A percentile compares a stretch with the other conserved stretches of the same genome.
These are phyloP conservation scores for Protonemura montana DNA, from an alignment of 2,888 invertebrate species.

Conservation along the genomic window DNA sequence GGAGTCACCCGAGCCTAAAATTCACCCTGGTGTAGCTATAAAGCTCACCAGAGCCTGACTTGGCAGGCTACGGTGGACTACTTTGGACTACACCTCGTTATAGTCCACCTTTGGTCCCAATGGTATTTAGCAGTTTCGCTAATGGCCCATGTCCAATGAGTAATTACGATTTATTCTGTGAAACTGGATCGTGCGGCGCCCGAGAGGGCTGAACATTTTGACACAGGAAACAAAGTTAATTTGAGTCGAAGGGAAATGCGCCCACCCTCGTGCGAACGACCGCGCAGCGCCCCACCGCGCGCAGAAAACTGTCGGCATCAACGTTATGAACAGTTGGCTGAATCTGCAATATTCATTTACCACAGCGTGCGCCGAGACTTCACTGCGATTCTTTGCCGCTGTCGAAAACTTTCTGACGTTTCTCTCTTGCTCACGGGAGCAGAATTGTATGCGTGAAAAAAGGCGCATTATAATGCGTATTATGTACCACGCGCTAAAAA, in stretches of 20 bases:
- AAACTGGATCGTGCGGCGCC: not conserved
- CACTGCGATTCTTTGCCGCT: not conserved
- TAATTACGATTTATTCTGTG: slow-evolving; percentile 29
- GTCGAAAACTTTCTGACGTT: not conserved
- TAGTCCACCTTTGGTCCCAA: not conserved
- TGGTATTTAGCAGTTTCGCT: slow-evolving; percentile 17
- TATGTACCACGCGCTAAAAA: not conserved
- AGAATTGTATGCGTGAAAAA: not conserved
- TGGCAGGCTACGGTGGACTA: not conserved
- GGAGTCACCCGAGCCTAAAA: not conserved
- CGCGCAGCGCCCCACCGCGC: too few species aligned
- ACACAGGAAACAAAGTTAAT: slow-evolving; percentile 20
- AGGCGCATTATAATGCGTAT: not conserved
- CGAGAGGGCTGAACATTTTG: slow-evolving; percentile 8
- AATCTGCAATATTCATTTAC: not conserved
- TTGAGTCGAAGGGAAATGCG: slow-evolving; percentile 4
- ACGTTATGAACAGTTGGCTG: slow-evolving; percentile 22
- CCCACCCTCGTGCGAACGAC: not conserved
- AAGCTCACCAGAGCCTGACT: not conserved
- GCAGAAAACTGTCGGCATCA: slow-evolving; percentile 9
- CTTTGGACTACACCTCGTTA: not conserved
- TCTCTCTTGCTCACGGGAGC: not conserved
- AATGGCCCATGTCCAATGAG: slow-evolving; percentile 24
- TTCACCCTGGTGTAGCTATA: not conserved
- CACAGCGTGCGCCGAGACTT: not conserved